Evolutionary conservation across 2,888 invertebrate genomes (phyloP), one percentile per base, ranked within the genome.

Genomic region (Temnothorax rugatulus): DNA sequence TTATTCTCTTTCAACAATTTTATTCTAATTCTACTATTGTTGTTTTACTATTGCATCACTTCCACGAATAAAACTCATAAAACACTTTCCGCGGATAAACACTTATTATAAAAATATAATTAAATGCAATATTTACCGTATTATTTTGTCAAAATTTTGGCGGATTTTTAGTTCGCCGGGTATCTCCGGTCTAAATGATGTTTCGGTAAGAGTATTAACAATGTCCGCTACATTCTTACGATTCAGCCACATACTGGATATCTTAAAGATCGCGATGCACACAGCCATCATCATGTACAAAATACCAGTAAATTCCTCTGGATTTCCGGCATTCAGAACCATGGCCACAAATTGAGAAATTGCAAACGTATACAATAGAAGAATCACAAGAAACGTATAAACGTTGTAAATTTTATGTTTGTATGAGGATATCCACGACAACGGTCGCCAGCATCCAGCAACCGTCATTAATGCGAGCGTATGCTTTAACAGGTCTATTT

Each of bases 371-470:
- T 38, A 76, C 15, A 87, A 25, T 11, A 86, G 0, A 8, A 85
- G 47, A 29, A 82, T 11, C 25, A 84, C 21, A 1, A 86, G 8
- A 4, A 73, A 57, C 7, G 84, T 71, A n/a, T 85, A 88, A 4
- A 63, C 41, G 9, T 77, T 71, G 52, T 89, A 89, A 0, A 90
- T 34, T 8, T 18, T n/a, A 0, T 63, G 44, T 64, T 88, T 90
- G 61, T 59, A 84, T 0, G 74, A 74, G 0, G 38, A 50, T 4
- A 52, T 38, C 85, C 86, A 86, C n/a, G 63, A 13, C 9, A 21
- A 5, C 0, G 90, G 86, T 79, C 77, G 82, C 90, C 89, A 89
- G 2, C 64, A 79, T 66, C 84, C 84, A 21, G 86, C 76, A 9
- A 81, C 38, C 7, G 73, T 61, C 4, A 89, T 76, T 29, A 87